Conservation (phyloP, 2,888 invertebrate species). For the Melanchra persicariae region DNA sequence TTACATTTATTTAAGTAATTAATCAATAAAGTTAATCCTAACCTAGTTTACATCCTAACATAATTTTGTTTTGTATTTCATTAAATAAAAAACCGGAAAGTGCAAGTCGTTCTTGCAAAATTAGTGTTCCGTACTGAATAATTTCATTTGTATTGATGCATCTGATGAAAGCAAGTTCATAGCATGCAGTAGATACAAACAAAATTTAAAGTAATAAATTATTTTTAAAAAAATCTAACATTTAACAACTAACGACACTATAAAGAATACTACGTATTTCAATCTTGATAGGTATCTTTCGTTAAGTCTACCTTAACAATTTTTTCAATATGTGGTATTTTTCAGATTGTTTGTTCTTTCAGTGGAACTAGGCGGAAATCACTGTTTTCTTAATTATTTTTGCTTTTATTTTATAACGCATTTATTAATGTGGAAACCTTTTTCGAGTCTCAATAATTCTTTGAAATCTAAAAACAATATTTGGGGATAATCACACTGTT, state of each 20-base stretch:
- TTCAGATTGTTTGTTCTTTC: neutral
- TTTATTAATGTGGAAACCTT: neutral
- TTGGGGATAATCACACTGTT: neutral
- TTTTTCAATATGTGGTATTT: neutral
- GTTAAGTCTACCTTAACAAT: neutral
- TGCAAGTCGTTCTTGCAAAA: slow-evolving; percentile 35
- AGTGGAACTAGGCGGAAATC: neutral
- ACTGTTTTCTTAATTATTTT: neutral
- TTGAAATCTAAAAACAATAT: neutral
- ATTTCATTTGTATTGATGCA: neutral
- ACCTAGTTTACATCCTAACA: slow-evolving; percentile 44
- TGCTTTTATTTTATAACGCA: neutral
- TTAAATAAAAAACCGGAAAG: slow-evolving; percentile 35
- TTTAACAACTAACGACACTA: neutral
- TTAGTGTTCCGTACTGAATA: slow-evolving; percentile 4
- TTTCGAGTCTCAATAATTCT: neutral
- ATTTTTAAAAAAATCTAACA: no score
- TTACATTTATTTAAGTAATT: slow-evolving; percentile 62
- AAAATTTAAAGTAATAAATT: neutral
- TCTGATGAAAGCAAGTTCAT: neutral
- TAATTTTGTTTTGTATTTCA: slow-evolving; percentile 39
- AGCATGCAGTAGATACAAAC: neutral
- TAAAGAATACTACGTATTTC: neutral
- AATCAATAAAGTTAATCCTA: slow-evolving; percentile 44
- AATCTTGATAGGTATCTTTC: neutral